Percentiles rank a stretch among this genome's conserved stretches.
Evolutionary conservation across 2,797 vertebrate species (phyloP).

Genomic region (Xerus rutilus): DNA sequence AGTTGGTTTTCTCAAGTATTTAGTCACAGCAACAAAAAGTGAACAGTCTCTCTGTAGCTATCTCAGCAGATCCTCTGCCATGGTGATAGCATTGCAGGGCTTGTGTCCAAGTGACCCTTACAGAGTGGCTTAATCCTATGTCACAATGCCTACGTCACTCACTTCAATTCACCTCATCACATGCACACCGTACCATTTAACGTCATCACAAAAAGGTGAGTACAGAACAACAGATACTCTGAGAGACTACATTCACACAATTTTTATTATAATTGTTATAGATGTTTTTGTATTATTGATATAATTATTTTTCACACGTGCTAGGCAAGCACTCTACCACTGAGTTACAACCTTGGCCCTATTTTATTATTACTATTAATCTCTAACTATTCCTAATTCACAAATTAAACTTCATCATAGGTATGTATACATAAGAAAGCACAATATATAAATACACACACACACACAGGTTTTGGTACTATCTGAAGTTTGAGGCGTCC

Average conservation of each 20-base stretch:
- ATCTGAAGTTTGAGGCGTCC: neutral
- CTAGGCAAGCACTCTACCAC: too few species aligned
- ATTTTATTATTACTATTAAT: too few species aligned
- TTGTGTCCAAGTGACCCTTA: too few species aligned
- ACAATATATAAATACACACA: too few species aligned
- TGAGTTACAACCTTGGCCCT: too few species aligned
- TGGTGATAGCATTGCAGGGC: neutral
- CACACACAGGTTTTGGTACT: neutral
- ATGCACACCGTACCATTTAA: neutral
- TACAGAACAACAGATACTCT: neutral
- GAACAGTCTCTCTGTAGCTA: neutral
- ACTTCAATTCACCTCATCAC: neutral
- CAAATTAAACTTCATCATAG: too few species aligned
- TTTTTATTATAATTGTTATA: neutral
- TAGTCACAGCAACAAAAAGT: too few species aligned
- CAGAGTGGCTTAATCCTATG: too few species aligned
- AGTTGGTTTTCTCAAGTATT: too few species aligned
- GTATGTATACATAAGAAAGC: too few species aligned
- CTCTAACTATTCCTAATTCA: too few species aligned
- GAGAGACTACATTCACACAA: neutral
- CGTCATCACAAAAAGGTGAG: neutral
- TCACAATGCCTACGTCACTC: neutral
- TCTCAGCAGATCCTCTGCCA: neutral
- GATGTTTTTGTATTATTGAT: neutral
- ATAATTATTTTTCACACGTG: too few species aligned